phyloP scores from a whole-genome alignment of 1,140 invertebrate species.

The Babylonia areolata region DNA sequence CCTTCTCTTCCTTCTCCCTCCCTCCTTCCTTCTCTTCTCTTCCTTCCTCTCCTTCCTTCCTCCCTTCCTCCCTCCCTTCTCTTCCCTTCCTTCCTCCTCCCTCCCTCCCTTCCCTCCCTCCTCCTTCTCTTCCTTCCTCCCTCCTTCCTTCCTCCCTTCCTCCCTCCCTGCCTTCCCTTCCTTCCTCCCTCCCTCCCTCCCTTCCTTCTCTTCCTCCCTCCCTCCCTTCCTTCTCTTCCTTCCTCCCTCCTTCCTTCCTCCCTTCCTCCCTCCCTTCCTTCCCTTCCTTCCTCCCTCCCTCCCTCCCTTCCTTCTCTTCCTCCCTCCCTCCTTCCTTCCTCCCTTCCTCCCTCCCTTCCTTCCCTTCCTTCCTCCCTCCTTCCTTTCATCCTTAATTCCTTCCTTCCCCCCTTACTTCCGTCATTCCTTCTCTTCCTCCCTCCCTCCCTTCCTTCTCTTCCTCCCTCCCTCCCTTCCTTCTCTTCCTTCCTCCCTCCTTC shows the following conservation, averaged over 20 bases:
- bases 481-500: neutral
- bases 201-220: neutral
- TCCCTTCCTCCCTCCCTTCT: neutral
- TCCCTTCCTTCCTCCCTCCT: conserved; percentile 4
- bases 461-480: neutral
- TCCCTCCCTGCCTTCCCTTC: conserved; percentile 27
- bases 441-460: neutral
- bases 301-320: conserved; percentile 33
- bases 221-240: conserved; percentile 22
- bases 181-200: conserved; percentile 18
- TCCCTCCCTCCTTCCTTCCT: conserved; percentile 25
- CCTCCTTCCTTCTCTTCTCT: neutral
- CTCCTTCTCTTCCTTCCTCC: conserved; percentile 26
- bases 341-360: conserved; percentile 33
- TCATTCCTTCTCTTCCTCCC: neutral
- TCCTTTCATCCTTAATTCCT: neutral
- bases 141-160: neutral
- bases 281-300: conserved; percentile 19
- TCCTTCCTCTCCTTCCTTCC: conserved; percentile 18
- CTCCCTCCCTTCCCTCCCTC: conserved; percentile 21
- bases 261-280: neutral
- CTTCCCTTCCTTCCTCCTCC: conserved; percentile 33
- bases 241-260: conserved; percentile 41
- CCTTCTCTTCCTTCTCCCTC: conserved; percentile 8
- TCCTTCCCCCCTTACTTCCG: conserved; percentile 27